Percentiles rank a stretch among this genome's conserved stretches.
Conservation (phyloP, 2,888 invertebrate genomes). For the Psococerastis gibbosa region DNA sequence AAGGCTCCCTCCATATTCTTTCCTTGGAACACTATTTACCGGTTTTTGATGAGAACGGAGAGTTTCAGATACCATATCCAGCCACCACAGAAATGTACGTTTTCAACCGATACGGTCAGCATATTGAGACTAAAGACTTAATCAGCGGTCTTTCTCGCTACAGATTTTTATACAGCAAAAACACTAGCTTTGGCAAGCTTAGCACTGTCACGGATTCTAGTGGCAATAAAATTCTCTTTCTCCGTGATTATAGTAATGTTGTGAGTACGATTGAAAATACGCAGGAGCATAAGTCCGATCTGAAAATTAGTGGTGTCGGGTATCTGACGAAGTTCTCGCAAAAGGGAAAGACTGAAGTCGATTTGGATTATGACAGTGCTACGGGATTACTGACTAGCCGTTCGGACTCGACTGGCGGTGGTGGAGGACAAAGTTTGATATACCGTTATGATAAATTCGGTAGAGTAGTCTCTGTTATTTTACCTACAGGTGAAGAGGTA, state of each 20-base stretch:
- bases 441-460: conserved; percentile 85
- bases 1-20: conserved; percentile 66
- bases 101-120: conserved; percentile 90
- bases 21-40: conserved; percentile 75
- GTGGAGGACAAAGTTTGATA: conserved; percentile 70
- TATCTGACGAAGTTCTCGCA: conserved; percentile 74
- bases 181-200: conserved; percentile 85
- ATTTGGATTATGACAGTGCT: conserved; percentile 77
- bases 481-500: conserved; percentile 82
- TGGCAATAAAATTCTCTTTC: conserved; percentile 78
- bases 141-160: conserved; percentile 90
- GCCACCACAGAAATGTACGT: conserved; percentile 86
- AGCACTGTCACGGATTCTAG: conserved; percentile 87
- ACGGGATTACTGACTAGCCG: conserved; percentile 71
- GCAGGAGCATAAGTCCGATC: conserved; percentile 78
- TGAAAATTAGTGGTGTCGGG: conserved; percentile 84
- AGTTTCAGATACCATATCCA: conserved; percentile 84
- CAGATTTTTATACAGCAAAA: conserved; percentile 91
- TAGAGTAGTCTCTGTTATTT: conserved; percentile 62
- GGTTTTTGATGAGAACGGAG: conserved; percentile 69
- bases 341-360: conserved; percentile 74
- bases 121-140: conserved; percentile 82
- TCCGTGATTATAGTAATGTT: conserved; percentile 79
- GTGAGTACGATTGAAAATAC: conserved; percentile 90
- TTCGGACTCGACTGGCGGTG: conserved; percentile 31